phyloP scores from a whole-genome alignment of 2,888 invertebrate species.

The Pyrgus malvae region DNA sequence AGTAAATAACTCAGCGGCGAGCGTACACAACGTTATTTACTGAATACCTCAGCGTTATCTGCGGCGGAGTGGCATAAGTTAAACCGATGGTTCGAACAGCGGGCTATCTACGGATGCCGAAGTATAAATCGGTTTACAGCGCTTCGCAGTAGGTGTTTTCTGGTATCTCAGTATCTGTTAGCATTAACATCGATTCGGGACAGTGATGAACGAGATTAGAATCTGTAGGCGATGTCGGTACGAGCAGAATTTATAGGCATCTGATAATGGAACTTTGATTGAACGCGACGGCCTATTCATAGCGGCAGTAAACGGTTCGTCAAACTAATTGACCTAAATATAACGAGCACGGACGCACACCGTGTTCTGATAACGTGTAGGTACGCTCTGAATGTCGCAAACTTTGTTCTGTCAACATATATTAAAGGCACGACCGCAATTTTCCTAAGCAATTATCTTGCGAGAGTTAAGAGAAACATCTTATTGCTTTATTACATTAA shows the following conservation, averaged over 20 bases:
- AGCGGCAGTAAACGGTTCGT: constrained; percentile 22
- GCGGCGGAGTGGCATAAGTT: constrained; percentile 32
- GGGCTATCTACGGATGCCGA: constrained; percentile 30
- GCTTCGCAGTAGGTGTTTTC: constrained; percentile 5
- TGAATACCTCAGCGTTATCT: constrained; percentile 33
- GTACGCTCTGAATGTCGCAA: constrained; percentile 15
- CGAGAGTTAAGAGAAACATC: neutral
- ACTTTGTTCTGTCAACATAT: constrained; percentile 1
- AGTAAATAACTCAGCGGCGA: constrained; percentile 32
- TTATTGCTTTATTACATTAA: neutral
- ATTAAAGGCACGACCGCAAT: neutral
- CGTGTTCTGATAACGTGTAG: constrained; percentile 17
- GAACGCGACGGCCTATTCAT: constrained; percentile 24
- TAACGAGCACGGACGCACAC: constrained; percentile 19
- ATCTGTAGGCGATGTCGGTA: neutral
- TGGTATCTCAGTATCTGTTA: constrained; percentile 1
- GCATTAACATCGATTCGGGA: neutral
- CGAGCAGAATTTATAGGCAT: constrained; percentile 9
- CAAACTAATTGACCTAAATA: constrained; percentile 25
- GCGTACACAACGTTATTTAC: constrained; percentile 27
- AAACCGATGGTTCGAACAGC: constrained; percentile 34
- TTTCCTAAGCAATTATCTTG: neutral
- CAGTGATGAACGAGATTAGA: constrained; percentile 8
- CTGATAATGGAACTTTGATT: constrained; percentile 25
- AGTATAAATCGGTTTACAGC: constrained; percentile 27